Base-by-base conservation (phyloP, 2,888 invertebrate species). In the Yponomeuta plumbellus region DNA sequence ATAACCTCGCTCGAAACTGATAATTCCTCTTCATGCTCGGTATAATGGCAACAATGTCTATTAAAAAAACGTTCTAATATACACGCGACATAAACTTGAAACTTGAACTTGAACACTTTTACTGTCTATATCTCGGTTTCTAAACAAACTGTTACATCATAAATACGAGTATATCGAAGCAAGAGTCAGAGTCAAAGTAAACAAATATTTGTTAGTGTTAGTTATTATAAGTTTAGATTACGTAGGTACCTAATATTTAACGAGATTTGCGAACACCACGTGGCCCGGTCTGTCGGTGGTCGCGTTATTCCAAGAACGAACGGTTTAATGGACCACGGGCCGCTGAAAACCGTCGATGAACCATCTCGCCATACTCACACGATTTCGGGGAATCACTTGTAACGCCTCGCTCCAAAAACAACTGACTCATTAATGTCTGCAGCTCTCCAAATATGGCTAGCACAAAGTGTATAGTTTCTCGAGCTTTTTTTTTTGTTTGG, bases 261-360 rank as follows among this genome's bases (percentile, higher is more conserved):
- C 77, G 81, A 80, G 76, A 80, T 80, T 78, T 68, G 75, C 76
- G 76, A 76, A 76, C 78, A 73, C 72, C 79, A 84, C 82, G 82
- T 82, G 83, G 80, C 76, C 72, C 74, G 44, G 44, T 52, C 34
- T 5, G 79, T 75, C 78, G 81, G 82, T 80, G 86, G 83, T 78
- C 80, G 76, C 67, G 71, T 74, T 72, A 74, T 86, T 88, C 89
- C 74, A 69, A 80, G 90, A 90, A 90, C 77, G 44, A 52, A 52
- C 75, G 74, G 65, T 89, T 88, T 88, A 52, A 89, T 89, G 76
- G 86, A 83, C 81, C 81, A 86, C 79, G 88, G 85, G 78, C 86
- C 80, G 86, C 81, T 89, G 88, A 86, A 85, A 88, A 80, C 83
- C 78, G 83, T 81, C 81, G 82, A 82, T 84, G 82, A 75, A 76